Evolutionary conservation across 2,888 invertebrate genomes (phyloP).

Genomic region (Mimachlamys varia): DNA sequence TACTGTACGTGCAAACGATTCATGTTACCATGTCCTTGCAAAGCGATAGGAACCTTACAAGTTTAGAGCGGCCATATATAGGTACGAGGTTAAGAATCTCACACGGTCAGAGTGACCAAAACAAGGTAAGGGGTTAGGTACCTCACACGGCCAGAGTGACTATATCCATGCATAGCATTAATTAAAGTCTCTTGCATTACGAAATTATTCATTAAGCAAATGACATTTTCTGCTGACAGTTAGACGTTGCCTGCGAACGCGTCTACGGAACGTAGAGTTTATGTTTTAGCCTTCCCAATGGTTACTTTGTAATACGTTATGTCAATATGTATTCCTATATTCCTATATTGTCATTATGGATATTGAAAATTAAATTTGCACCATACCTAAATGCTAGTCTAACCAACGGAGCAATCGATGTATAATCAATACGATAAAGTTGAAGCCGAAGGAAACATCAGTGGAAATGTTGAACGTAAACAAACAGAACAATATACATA

Average conservation of each 20-base stretch:
- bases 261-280: too few relatives aligned
- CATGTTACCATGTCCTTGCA: neutral
- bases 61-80: neutral
- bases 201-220: too few relatives aligned
- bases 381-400: too few relatives aligned
- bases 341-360: too few relatives aligned
- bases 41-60: neutral
- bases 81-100: neutral
- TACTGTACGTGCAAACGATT: neutral
- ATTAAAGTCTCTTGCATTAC: too few relatives aligned
- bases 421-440: too few relatives aligned
- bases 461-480: neutral
- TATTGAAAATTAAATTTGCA: too few relatives aligned
- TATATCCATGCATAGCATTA: neutral
- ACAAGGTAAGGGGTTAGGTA: neutral
- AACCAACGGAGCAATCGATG: too few relatives aligned
- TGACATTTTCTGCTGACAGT: too few relatives aligned
- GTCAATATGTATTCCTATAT: neutral
- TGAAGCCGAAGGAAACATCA: too few relatives aligned
- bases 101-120: neutral
- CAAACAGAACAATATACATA: neutral
- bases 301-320: neutral
- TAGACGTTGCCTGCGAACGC: too few relatives aligned
- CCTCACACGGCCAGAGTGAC: neutral
- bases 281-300: neutral